Base-by-base conservation (phyloP, 1,140 invertebrate genomes). In the Dendroctonus valens region DNA sequence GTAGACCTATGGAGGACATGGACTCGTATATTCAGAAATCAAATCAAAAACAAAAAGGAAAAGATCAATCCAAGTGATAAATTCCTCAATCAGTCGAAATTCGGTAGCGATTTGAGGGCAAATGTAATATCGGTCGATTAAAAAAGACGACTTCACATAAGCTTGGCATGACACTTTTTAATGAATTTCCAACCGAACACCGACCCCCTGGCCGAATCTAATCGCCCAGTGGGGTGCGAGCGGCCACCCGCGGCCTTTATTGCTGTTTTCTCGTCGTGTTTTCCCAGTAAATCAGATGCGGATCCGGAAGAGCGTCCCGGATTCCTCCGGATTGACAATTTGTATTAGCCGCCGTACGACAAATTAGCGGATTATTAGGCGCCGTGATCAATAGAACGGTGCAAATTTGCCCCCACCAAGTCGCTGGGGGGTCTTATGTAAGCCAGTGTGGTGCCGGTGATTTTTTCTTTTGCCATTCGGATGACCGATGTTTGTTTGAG, bases 361-460 rank as follows among this genome's bases (percentile, higher is more conserved):
- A 75, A 76, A 76, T 76, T 76, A 75, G 75, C 73, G 74, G 75
- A 76, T 76, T 76, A 76, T 76, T 76, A 76, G 72, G 74, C 68
- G 61, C 61, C 69, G 70, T 74, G 75, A 75, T 75, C 73, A 75
- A 75, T 75, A 72, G 71, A 71, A 74, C 73, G 73, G 74, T 76
- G 75, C 72, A 74, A 76, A 76, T 75, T 74, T 69, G 58, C 53
- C 54, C 42, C 26, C 48, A 26, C 59, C 44, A 12, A 39, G 55
- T 49, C 42, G 49, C 57, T 54, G 41, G 50, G 54, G 61, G 44
- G 44, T 12, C 12, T 46, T 51, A 51, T 15, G 4, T 51, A 51
- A 51, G 6, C 50, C 50, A 51, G 15, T 51, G 50, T 11, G 15
- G 50, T 46, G 26, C 26, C 26, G 26, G 26, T 26, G 26, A 26